Base-by-base conservation (phyloP, 2,888 invertebrate species). In the Microplitis deprimator region DNA sequence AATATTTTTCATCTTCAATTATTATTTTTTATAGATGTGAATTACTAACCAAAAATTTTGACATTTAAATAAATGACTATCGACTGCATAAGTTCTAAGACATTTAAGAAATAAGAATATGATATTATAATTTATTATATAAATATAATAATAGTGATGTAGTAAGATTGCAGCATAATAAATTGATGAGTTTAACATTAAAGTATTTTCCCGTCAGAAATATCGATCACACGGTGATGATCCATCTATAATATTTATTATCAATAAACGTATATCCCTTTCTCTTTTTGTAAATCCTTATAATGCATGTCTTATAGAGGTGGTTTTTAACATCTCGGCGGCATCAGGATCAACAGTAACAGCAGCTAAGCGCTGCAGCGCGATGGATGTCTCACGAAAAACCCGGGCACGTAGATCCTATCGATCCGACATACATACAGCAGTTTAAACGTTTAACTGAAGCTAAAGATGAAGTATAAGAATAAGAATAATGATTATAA, bases 1-100 rank as follows among this genome's bases (percentile, higher is more conserved):
- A 67, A 86, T 86, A 68, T 87, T 87, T 82, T 88, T 85, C 89
- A 89, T 89, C 50, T 68, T 74, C 8, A 39, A n/a, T 59, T 59
- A 59, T 13, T 59, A 59, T 59, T n/a, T 59, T n/a, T 59, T 59
- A 10, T 59, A 59, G n/a, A 59, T n/a, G 10, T 59, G 5, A 59
- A 59, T 59, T 59, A 59, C 29, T 29, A 29, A 59, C 59, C 59
- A 13, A 29, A n/a, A 67, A 67, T 67, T 67, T 67, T 67, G 39
- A 67, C 67, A 64, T 29, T 29, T 29, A 29, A 29, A 29, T 29
- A 29, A 29, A 29, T 3, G 29, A 29, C 29, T 29, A 29, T 29
- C 29, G 29, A 29, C 29, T 29, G 29, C 29, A 29, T 29, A 29
- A 29, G 29, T 29, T 50, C 13, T 50, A 50, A 50, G 50, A 50